phyloP scores from a whole-genome alignment of 1,140 invertebrate genomes.

The Cydia strobilella region DNA sequence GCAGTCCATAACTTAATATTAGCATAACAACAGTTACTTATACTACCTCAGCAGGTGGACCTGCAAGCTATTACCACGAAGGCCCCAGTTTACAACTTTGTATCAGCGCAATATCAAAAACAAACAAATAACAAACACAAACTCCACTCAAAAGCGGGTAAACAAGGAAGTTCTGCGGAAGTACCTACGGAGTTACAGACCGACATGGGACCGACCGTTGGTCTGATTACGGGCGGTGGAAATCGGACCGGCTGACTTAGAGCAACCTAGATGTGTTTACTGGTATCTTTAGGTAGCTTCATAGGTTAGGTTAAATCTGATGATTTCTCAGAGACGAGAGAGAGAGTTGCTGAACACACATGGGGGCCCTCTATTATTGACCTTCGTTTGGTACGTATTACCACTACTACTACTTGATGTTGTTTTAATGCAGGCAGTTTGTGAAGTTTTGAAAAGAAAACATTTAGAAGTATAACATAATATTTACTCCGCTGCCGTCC shows the following conservation, averaged over 20 bases:
- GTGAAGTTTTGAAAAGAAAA: too few relatives aligned
- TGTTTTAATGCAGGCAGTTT: too few relatives aligned
- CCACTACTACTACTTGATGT: too few relatives aligned
- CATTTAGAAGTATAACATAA: too few relatives aligned
- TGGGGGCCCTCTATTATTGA: too few relatives aligned
- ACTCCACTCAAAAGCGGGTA: conserved; percentile 13
- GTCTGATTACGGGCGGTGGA: neutral
- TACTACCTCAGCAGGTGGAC: neutral
- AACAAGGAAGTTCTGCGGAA: conserved; percentile 12
- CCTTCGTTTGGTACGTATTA: too few relatives aligned
- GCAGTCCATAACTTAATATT: neutral
- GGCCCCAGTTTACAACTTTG: conserved; percentile 5
- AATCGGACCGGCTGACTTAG: neutral
- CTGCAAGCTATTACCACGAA: conserved; percentile 2
- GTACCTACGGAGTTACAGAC: too few relatives aligned
- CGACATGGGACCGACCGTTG: neutral
- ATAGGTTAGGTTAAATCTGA: too few relatives aligned
- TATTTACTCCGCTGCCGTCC: too few relatives aligned
- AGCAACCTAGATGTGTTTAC: neutral
- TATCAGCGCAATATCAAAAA: conserved; percentile 23
- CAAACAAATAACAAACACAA: conserved; percentile 25
- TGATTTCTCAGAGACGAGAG: too few relatives aligned
- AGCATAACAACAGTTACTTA: neutral
- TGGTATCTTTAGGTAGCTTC: too few relatives aligned
- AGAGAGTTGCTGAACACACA: too few relatives aligned